Conservation (phyloP, 2,797 vertebrate species). For the Anguilla obscura region DNA sequence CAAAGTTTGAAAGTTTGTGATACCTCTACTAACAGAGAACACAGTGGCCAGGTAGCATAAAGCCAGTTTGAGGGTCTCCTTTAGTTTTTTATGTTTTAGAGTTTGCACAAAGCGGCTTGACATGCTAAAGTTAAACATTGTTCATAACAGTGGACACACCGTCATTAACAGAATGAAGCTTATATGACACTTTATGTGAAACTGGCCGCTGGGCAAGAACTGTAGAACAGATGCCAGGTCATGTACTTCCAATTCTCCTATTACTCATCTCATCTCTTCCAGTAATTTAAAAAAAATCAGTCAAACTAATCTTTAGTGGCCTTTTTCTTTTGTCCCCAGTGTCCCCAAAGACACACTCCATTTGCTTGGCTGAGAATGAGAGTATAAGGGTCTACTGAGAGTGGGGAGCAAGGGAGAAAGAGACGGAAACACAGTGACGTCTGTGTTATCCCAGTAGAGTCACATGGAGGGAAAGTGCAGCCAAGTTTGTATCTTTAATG, state of each 20-base stretch:
- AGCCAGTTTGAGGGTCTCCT: conserved; percentile 62
- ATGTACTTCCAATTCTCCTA: conserved; percentile 70
- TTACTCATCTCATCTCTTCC: conserved; percentile 72
- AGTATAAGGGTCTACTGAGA: conserved; percentile 37
- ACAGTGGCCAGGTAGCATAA: conserved; percentile 59
- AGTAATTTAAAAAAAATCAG: conserved; percentile 56
- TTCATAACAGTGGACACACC: conserved; percentile 57
- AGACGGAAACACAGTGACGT: conserved; percentile 53
- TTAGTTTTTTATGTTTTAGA: conserved; percentile 68
- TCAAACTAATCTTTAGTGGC: conserved; percentile 68
- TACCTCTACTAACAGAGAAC: conserved; percentile 59
- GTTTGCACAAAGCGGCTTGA: conserved; percentile 62
- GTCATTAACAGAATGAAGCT: conserved; percentile 63
- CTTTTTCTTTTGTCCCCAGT: conserved; percentile 65
- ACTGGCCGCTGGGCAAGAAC: conserved; percentile 72
- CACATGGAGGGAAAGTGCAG: conserved; percentile 37
- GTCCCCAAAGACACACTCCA: conserved; percentile 61
- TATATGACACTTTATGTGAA: conserved; percentile 62
- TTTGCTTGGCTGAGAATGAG: conserved; percentile 59
- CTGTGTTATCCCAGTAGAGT: conserved; percentile 18
- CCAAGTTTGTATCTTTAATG: conserved; percentile 8
- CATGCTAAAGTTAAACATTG: conserved; percentile 55
- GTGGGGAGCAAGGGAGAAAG: conserved; percentile 51
- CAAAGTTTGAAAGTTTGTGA: conserved; percentile 64
- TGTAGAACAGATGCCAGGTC: conserved; percentile 63